Percentiles rank a stretch among this genome's conserved stretches.
phyloP scores from a whole-genome alignment of 2,888 invertebrate species.

The Leucophenga maculata region DNA sequence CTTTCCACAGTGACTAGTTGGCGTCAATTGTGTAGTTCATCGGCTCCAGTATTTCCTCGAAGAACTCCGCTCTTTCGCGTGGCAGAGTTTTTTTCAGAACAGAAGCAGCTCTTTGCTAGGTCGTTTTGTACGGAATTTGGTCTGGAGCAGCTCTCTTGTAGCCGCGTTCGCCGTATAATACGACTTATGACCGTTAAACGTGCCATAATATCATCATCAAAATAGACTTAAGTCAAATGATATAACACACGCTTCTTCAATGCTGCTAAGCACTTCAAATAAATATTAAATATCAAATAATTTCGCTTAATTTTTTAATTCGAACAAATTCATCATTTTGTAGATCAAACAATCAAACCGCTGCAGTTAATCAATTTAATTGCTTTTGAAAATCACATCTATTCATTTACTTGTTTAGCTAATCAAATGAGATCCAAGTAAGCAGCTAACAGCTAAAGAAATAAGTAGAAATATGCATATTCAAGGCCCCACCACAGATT shows the following conservation, averaged over 20 bases:
- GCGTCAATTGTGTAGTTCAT: too few relatives aligned
- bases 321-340: conserved; percentile 20
- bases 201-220: too few relatives aligned
- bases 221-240: neutral
- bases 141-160: too few relatives aligned
- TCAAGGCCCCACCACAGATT: conserved; percentile 48
- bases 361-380: conserved; percentile 63
- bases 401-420: conserved; percentile 38
- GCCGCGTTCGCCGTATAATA: too few relatives aligned
- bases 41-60: too few relatives aligned
- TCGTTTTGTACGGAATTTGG: too few relatives aligned
- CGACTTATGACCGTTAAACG: too few relatives aligned
- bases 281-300: neutral
- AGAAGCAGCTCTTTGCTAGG: too few relatives aligned
- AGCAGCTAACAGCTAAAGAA: conserved; percentile 38
- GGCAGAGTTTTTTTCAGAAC: too few relatives aligned
- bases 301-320: conserved; percentile 36
- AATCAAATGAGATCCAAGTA: conserved; percentile 30
- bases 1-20: too few relatives aligned
- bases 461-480: conserved; percentile 48
- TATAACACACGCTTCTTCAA: neutral
- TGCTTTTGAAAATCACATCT: conserved; percentile 63
- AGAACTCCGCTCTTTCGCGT: too few relatives aligned
- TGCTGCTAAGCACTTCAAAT: too few relatives aligned
- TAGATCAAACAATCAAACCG: conserved; percentile 46